Conservation (phyloP, 2,113 vertebrate genomes). For the Nothocercus nigrocapillus region DNA sequence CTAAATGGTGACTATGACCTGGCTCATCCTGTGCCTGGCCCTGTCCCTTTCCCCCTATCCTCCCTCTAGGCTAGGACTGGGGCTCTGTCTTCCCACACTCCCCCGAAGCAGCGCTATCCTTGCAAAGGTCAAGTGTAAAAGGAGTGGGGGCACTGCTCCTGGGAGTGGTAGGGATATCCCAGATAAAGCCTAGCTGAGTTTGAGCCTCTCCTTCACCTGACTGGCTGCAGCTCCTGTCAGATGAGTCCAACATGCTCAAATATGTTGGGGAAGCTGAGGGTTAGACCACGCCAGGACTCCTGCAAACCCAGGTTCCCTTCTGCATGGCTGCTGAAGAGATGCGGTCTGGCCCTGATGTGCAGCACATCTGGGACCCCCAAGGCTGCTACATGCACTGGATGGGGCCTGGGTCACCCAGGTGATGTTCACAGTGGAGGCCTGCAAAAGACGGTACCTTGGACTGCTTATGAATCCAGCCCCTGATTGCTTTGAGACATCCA, state of each 20-base stretch:
- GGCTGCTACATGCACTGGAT: neutral
- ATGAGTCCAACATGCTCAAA: neutral
- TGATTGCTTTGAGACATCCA: neutral
- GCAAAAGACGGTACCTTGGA: neutral
- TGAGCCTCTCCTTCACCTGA: neutral
- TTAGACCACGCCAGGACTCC: neutral
- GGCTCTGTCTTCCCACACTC: accelerated
- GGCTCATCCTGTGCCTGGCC: accelerated
- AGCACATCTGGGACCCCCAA: accelerated
- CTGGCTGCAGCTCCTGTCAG: neutral
- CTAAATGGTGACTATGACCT: neutral
- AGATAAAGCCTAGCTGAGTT: accelerated
- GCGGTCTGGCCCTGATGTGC: neutral
- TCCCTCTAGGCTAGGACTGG: accelerated
- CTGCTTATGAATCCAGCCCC: accelerated
- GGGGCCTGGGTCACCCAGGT: neutral
- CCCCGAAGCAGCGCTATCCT: neutral
- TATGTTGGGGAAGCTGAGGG: neutral
- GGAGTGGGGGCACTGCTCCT: accelerated
- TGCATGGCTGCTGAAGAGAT: no score
- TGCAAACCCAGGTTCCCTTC: neutral
- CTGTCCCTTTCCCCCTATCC: neutral
- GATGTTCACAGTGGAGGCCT: accelerated
- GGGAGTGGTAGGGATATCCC: accelerated
- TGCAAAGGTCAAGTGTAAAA: neutral